phyloP scores from a whole-genome alignment of 2,113 vertebrate genomes.

The Myrmecophaga tridactyla region DNA sequence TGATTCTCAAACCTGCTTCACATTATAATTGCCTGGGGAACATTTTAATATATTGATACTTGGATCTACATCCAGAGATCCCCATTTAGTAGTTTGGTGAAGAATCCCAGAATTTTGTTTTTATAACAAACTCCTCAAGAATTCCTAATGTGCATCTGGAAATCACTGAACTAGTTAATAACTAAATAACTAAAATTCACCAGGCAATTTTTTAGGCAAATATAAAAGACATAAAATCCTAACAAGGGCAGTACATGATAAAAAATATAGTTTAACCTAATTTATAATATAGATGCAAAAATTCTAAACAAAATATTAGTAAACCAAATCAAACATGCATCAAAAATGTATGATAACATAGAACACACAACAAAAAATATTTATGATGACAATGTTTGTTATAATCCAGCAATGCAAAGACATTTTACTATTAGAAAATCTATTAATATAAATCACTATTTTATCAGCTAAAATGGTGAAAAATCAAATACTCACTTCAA shows the following conservation, averaged over 20 bases:
- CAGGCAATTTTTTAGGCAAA: not conserved
- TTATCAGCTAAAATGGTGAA: not conserved
- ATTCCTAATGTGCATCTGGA: not conserved
- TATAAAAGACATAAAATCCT: not conserved
- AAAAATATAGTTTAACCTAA: not conserved
- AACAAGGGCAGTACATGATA: not conserved
- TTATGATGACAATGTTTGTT: not conserved
- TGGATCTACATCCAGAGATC: not conserved
- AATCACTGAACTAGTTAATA: slow-evolving; percentile 3
- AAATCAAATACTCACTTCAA: not conserved
- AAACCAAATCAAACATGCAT: not conserved
- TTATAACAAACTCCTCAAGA: not conserved
- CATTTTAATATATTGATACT: not conserved
- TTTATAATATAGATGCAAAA: not conserved
- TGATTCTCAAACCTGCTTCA: not conserved
- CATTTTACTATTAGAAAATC: not conserved
- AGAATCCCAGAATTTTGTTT: not conserved
- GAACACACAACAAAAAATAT: too few relatives aligned
- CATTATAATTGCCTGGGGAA: not conserved
- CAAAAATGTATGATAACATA: not conserved
- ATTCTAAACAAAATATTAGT: not conserved
- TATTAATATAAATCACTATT: not conserved
- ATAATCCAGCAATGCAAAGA: not conserved
- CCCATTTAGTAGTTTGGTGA: not conserved
- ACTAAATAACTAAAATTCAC: not conserved